Evolutionary conservation across 2,888 invertebrate genomes (phyloP), one percentile per base, ranked within the genome.

Genomic region (Cephus pulcher): DNA sequence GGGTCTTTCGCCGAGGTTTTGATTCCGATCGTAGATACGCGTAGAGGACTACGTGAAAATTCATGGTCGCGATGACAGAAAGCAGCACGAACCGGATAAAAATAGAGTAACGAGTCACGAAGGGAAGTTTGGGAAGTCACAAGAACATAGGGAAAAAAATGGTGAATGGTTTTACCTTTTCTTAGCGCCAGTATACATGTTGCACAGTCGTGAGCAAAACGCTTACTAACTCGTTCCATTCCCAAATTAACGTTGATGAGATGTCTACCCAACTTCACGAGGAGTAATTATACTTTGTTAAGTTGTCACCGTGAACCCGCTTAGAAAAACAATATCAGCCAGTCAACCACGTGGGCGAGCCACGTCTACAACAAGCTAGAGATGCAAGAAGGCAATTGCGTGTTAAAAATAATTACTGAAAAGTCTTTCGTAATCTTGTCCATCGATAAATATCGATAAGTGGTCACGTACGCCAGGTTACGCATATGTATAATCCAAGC

Each of bases 281-380:
- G 73, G 73, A 75, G 75, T 78, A 76, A 76, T 78, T 78, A 78
- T 56, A 76, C 75, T 78, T 75, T 76, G 78, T 78, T 75, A 76
- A 78, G 69, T 78, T 78, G 78, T 78, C 78, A 78, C 35, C 78
- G 75, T 73, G 40, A 69, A 70, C 71, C 73, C 68, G 70, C 69
- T 75, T 78, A 77, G 33, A 77, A 77, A 77, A 77, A 77, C 30
- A 76, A 68, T 40, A 33, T 30, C 34, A 32, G 73, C 33, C 15
- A 71, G 32, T 32, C n/a, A 40, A 73, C 56, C 32, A 33, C 71
- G 32, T 6, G 71, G 71, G 32, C 6, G 71, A 56, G 56, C 23
- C 2, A 56, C 56, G 56, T 56, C 23, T 56, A 6, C 23, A 23
- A 23, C 23, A 6, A 23, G 23, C 1, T 23, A 56, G 6, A 23